A percentile compares a stretch with the other conserved stretches of the same genome.
Conservation (phyloP, 2,797 vertebrate genomes). For the Myripristis murdjan region DNA sequence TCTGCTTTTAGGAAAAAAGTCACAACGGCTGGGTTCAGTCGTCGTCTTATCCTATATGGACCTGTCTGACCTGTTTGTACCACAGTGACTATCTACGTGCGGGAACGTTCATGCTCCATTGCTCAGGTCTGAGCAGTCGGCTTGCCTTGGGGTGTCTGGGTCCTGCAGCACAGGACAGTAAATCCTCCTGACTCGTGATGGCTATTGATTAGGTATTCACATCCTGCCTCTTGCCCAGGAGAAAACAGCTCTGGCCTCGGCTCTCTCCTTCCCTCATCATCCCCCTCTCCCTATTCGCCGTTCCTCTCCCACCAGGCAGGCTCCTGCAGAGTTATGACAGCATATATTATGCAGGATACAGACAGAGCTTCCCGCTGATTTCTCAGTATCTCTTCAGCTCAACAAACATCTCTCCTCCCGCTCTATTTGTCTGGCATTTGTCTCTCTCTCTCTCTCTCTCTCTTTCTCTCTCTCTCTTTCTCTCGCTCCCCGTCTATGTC, state of each 20-base stretch:
- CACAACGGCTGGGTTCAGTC: not conserved
- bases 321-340: conserved; percentile 44
- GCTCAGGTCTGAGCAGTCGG: conserved; percentile 65
- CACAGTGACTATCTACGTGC: conserved; percentile 24
- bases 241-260: conserved; percentile 49
- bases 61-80: conserved; percentile 37
- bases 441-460: conserved; percentile 10
- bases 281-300: conserved; percentile 47
- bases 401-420: conserved; percentile 49
- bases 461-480: not conserved
- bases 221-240: conserved; percentile 56
- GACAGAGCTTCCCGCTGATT: conserved; percentile 26
- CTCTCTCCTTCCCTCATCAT: conserved; percentile 56
- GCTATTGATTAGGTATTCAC: conserved; percentile 82
- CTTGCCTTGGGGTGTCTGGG: conserved; percentile 66
- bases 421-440: conserved; percentile 51
- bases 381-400: conserved; percentile 25
- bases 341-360: conserved; percentile 43
- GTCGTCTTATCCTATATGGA: conserved; percentile 19
- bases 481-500: no score
- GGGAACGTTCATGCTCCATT: conserved; percentile 57
- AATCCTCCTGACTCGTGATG: conserved; percentile 75
- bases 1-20: conserved; percentile 6
- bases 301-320: conserved; percentile 34
- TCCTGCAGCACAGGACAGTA: conserved; percentile 70